Percentiles rank a stretch among this genome's conserved stretches.
phyloP scores from a whole-genome alignment of 2,888 invertebrate species.

The Drosophila acutilabella region DNA sequence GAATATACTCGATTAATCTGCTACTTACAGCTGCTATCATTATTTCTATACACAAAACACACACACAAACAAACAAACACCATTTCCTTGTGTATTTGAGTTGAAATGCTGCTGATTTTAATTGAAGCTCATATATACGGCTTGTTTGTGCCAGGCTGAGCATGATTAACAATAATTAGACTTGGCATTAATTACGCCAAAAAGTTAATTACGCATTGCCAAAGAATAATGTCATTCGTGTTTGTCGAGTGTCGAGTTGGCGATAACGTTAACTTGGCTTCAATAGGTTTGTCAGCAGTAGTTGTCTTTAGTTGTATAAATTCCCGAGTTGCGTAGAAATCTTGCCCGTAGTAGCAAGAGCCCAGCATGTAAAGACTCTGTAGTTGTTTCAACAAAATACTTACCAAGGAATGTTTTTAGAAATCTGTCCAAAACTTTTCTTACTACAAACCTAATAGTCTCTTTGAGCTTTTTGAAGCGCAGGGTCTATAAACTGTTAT shows the following conservation, averaged over 20 bases:
- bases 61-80: background rate
- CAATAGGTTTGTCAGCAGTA: background rate
- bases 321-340: background rate
- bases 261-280: conserved; percentile 31
- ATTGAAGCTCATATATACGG: conserved; percentile 81
- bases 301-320: conserved; percentile 19
- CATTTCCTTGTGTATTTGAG: conserved; percentile 25
- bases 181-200: conserved; percentile 84
- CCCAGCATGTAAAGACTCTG: too few relatives aligned
- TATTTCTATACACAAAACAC: background rate
- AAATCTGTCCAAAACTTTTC: too few relatives aligned
- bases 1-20: background rate
- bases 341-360: too few relatives aligned
- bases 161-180: conserved; percentile 84
- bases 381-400: too few relatives aligned
- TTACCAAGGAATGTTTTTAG: too few relatives aligned
- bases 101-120: conserved; percentile 75
- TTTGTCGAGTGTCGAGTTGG: conserved; percentile 42
- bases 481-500: background rate
- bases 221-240: conserved; percentile 62
- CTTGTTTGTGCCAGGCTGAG: conserved; percentile 70
- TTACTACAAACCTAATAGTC: too few relatives aligned
- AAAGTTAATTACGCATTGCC: conserved; percentile 81
- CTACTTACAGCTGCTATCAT: conserved; percentile 32
- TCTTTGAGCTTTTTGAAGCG: background rate